Evolutionary conservation across 2,888 invertebrate genomes (phyloP).

Genomic region (Brachycybe producta): DNA sequence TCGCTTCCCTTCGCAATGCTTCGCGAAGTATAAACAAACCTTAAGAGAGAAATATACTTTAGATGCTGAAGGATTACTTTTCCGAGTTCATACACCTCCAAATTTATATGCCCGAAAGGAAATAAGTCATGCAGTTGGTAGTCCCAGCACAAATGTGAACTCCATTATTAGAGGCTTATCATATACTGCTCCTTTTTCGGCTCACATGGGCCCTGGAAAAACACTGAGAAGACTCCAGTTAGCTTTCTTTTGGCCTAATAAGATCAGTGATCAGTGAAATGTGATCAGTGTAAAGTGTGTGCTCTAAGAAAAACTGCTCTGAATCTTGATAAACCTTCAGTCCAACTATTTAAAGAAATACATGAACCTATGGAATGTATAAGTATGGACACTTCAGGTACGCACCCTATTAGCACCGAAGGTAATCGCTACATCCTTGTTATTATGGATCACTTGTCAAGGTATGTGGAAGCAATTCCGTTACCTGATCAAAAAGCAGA

Average conservation of each 20-base stretch:
- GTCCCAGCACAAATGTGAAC: neutral
- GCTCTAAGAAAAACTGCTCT: constrained; percentile 15
- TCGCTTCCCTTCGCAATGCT: no score
- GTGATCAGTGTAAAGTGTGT: constrained; percentile 20
- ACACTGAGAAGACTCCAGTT: constrained; percentile 16
- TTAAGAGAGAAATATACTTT: no score
- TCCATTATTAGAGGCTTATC: neutral
- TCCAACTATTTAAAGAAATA: constrained; percentile 16
- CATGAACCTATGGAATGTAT: constrained; percentile 23
- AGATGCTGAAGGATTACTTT: no score
- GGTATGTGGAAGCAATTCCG: constrained; percentile 25
- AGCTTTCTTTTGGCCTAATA: constrained; percentile 21
- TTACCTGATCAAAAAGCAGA: constrained; percentile 27
- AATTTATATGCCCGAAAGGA: neutral
- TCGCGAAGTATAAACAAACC: no score
- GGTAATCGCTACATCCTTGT: constrained; percentile 23
- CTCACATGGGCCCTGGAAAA: constrained; percentile 22
- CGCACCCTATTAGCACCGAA: constrained; percentile 19
- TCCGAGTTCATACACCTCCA: neutral
- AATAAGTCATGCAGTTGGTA: neutral
- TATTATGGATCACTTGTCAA: constrained; percentile 21
- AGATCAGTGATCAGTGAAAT: constrained; percentile 16
- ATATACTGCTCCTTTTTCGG: constrained; percentile 18
- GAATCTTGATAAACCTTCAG: constrained; percentile 4
- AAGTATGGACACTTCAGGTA: constrained; percentile 23